Evolutionary conservation across 2,797 vertebrate genomes (phyloP).

Genomic region (Thalassophryne amazonica): DNA sequence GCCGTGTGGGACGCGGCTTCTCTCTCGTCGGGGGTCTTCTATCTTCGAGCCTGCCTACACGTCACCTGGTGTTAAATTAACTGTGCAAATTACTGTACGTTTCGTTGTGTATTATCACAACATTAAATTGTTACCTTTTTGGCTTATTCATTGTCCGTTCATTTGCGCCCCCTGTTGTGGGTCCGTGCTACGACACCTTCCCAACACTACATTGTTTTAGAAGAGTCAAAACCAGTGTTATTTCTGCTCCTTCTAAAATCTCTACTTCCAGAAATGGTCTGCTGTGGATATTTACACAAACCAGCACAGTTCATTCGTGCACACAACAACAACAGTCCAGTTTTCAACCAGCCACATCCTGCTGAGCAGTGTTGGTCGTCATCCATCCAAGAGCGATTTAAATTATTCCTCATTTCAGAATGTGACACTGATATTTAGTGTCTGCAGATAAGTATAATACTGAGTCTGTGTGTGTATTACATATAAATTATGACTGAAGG

Average conservation of each 20-base stretch:
- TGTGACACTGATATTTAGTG: conserved; percentile 28
- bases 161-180: too few relatives aligned
- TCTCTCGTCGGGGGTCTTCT: too few relatives aligned
- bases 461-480: conserved; percentile 14
- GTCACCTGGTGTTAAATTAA: too few relatives aligned
- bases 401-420: conserved; percentile 37
- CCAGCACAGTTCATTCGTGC: not conserved
- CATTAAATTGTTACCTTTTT: too few relatives aligned
- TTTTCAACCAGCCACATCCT: conserved; percentile 36
- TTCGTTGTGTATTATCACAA: too few relatives aligned
- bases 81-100: too few relatives aligned
- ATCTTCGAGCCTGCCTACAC: too few relatives aligned
- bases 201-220: too few relatives aligned
- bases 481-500: conserved; percentile 22
- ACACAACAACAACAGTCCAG: conserved; percentile 23
- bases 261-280: not conserved
- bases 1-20: too few relatives aligned
- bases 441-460: conserved; percentile 26
- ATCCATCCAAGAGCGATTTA: conserved; percentile 41
- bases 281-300: conserved; percentile 12
- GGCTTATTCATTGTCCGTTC: too few relatives aligned
- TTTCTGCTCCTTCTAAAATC: not conserved
- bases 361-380: conserved; percentile 39
- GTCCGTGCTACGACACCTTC: too few relatives aligned
- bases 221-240: not conserved